Conservation (phyloP, 2,888 invertebrate genomes). For the Heteromurus nitidus region DNA sequence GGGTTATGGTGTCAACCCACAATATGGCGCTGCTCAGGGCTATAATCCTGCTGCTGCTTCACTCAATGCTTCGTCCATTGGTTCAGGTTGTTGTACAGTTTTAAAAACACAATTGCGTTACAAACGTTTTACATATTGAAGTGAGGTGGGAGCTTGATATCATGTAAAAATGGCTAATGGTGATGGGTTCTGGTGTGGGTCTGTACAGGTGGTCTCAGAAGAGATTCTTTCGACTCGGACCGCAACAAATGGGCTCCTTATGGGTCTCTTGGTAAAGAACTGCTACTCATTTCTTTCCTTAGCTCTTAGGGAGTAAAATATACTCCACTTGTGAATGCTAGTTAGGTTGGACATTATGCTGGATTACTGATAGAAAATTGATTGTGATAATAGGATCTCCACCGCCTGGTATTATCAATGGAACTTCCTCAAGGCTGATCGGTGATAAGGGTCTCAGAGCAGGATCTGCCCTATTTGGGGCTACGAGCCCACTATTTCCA, state of each 20-base stretch:
- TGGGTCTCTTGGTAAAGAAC: slow-evolving; percentile 68
- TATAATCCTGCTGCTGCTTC: slow-evolving; percentile 73
- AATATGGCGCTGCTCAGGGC: slow-evolving; percentile 72
- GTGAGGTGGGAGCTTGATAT: slow-evolving; percentile 1
- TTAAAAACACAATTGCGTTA: slow-evolving; percentile 6
- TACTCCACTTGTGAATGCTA: no score
- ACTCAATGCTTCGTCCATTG: slow-evolving; percentile 73
- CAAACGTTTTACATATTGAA: background rate
- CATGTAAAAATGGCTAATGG: slow-evolving; percentile 28
- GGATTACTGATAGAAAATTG: no score
- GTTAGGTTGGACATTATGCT: no score
- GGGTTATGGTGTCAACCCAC: slow-evolving; percentile 71
- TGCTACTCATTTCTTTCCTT: slow-evolving; percentile 42
- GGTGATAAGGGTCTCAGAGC: slow-evolving; percentile 75
- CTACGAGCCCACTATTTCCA: slow-evolving; percentile 86
- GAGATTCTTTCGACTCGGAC: slow-evolving; percentile 72
- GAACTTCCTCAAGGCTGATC: slow-evolving; percentile 75
- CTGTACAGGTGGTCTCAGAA: slow-evolving; percentile 71
- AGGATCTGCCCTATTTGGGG: slow-evolving; percentile 82
- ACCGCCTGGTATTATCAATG: slow-evolving; percentile 76
- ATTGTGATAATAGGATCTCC: slow-evolving; percentile 79
- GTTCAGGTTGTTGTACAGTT: slow-evolving; percentile 70
- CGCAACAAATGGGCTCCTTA: slow-evolving; percentile 69
- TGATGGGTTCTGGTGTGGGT: slow-evolving; percentile 65
- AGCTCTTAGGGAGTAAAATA: no score